Evolutionary conservation across 2,113 vertebrate genomes (phyloP).

Genomic region (Dasyprocta punctata): DNA sequence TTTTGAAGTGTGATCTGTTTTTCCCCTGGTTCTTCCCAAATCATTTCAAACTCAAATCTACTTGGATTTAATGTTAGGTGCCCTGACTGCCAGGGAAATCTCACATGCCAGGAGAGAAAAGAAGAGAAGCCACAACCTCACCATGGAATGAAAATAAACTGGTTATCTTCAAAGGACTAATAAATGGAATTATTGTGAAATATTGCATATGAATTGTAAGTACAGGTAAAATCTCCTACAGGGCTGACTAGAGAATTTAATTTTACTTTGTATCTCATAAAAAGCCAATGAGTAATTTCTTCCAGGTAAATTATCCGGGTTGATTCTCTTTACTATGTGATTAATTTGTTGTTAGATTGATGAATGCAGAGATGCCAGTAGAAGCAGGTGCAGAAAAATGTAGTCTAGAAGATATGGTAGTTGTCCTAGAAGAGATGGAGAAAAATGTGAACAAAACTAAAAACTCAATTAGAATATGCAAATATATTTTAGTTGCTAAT

Average conservation of each 20-base stretch:
- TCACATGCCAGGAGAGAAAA: neutral
- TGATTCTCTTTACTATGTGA: neutral
- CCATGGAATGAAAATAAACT: neutral
- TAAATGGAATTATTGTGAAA: neutral
- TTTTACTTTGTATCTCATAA: neutral
- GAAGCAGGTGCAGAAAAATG: neutral
- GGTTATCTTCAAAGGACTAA: neutral
- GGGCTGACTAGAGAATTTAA: neutral
- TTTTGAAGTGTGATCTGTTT: neutral
- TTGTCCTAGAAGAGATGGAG: neutral
- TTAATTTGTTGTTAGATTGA: slow-evolving; percentile 30
- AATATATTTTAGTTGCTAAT: neutral
- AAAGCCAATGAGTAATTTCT: neutral
- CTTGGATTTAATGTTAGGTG: neutral
- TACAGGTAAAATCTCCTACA: neutral
- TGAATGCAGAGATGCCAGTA: neutral
- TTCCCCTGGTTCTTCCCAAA: neutral
- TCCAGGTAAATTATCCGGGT: neutral
- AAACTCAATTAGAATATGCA: neutral
- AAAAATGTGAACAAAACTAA: neutral
- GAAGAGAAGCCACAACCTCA: neutral
- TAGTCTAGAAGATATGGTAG: neutral
- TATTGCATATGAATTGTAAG: neutral
- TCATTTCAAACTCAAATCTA: neutral
- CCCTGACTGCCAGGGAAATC: neutral